Conservation (phyloP, 2,797 vertebrate species). For the Cheirogaleus major region DNA sequence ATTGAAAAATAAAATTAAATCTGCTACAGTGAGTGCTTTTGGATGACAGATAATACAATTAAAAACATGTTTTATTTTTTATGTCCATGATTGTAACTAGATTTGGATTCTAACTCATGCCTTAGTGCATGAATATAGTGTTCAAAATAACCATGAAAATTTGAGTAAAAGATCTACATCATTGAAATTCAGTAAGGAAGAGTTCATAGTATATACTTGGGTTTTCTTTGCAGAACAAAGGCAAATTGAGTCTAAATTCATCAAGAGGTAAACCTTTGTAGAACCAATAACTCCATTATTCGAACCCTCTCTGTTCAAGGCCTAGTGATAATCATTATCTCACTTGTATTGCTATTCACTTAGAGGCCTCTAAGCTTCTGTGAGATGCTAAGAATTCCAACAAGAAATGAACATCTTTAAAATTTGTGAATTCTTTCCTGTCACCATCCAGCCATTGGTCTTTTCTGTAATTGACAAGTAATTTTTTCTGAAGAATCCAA, state of each 20-base stretch:
- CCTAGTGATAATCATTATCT: background rate
- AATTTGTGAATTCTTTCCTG: background rate
- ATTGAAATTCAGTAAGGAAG: background rate
- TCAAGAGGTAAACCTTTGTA: background rate
- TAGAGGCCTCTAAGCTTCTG: background rate
- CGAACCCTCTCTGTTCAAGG: background rate
- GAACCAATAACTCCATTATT: background rate
- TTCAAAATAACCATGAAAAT: slow-evolving; percentile 11
- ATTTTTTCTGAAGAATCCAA: background rate
- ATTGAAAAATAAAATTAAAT: slow-evolving; percentile 57
- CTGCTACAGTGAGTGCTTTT: background rate
- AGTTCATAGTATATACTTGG: background rate
- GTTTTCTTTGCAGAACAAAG: slow-evolving; percentile 6
- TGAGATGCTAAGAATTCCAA: background rate
- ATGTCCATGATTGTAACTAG: background rate
- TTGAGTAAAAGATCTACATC: background rate
- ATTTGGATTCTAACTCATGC: slow-evolving; percentile 5
- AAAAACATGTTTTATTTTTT: background rate
- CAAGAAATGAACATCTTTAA: background rate
- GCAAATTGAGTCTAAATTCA: background rate
- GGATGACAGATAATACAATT: slow-evolving; percentile 24
- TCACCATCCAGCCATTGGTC: background rate
- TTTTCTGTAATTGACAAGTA: background rate
- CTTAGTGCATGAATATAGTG: background rate
- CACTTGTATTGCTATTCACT: background rate